Evolutionary conservation across 35 echinoderm and acorn worm species (phyloP).

Genomic region (Patiria miniata): DNA sequence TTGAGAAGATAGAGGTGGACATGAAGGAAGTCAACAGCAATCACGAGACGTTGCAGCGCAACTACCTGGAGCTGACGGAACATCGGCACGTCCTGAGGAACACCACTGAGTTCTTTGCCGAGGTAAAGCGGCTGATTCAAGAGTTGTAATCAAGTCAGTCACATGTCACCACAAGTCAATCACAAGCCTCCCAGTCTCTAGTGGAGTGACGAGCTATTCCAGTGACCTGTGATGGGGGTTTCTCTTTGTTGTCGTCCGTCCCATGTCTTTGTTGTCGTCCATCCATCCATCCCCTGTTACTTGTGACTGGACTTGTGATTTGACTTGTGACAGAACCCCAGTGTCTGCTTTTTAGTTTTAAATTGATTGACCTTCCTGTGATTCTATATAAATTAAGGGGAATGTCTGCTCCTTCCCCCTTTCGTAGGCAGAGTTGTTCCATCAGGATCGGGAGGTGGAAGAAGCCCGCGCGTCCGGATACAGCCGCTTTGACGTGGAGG

Average conservation of each 20-base stretch:
- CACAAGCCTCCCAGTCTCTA: too few relatives aligned
- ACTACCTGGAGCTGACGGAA: slow-evolving; percentile 88
- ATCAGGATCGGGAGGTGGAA: slow-evolving; percentile 40
- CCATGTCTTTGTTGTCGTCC: too few relatives aligned
- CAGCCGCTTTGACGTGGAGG: slow-evolving; percentile 2
- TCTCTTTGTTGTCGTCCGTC: too few relatives aligned
- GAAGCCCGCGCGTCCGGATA: slow-evolving; percentile 12
- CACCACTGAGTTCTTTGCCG: slow-evolving; percentile 77
- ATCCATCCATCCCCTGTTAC: too few relatives aligned
- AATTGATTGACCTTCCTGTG: too few relatives aligned
- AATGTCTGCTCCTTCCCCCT: neutral
- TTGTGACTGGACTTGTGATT: too few relatives aligned
- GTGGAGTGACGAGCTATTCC: too few relatives aligned
- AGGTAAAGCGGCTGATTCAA: slow-evolving; percentile 36
- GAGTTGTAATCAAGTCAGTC: neutral
- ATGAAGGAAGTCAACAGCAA: slow-evolving; percentile 83
- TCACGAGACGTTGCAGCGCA: slow-evolving; percentile 71
- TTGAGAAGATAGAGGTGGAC: slow-evolving; percentile 89
- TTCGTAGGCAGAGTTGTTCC: slow-evolving; percentile 40
- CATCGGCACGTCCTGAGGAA: slow-evolving; percentile 82
- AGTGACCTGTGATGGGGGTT: too few relatives aligned
- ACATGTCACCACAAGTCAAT: too few relatives aligned
- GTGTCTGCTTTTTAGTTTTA: too few relatives aligned
- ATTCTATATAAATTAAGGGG: too few relatives aligned
- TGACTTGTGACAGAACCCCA: too few relatives aligned